A percentile compares a stretch with the other conserved stretches of the same genome.
Conservation (phyloP, 2,888 invertebrate genomes). For the Dyspetes luteomarginatus region DNA sequence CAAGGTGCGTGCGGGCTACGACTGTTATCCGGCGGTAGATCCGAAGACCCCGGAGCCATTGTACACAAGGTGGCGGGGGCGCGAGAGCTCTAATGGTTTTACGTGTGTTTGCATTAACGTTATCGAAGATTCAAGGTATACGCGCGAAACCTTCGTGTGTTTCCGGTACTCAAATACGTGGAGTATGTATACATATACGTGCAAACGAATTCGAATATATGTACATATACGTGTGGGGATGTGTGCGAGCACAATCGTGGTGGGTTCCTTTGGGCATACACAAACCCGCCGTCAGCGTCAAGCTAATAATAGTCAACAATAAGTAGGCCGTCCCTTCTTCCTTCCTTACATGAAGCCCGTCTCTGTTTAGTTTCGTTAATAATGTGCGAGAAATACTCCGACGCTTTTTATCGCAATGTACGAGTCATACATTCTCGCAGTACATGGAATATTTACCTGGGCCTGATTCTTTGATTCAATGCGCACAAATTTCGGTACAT, state of each 20-base stretch:
- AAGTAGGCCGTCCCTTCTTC: conserved; percentile 1
- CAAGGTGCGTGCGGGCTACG: conserved; percentile 55
- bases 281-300: conserved; percentile 41
- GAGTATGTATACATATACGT: conserved; percentile 1
- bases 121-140: conserved; percentile 72
- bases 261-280: conserved; percentile 45
- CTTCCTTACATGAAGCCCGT: not conserved
- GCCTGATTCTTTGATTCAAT: not conserved
- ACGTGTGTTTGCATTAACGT: conserved; percentile 78
- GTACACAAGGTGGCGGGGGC: conserved; percentile 42
- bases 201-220: too few species aligned
- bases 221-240: conserved; percentile 18
- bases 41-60: conserved; percentile 47
- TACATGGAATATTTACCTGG: not conserved
- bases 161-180: conserved; percentile 30
- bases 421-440: not conserved
- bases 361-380: conserved; percentile 31
- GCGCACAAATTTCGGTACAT: not conserved
- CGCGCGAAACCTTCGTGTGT: conserved; percentile 42
- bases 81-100: conserved; percentile 71
- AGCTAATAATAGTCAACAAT: too few species aligned
- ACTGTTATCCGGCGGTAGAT: conserved; percentile 59
- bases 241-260: conserved; percentile 34
- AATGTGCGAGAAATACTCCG: conserved; percentile 4
- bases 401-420: conserved; percentile 9